Conservation (phyloP, 2,888 invertebrate species). For the Leptinotarsa haldemani region DNA sequence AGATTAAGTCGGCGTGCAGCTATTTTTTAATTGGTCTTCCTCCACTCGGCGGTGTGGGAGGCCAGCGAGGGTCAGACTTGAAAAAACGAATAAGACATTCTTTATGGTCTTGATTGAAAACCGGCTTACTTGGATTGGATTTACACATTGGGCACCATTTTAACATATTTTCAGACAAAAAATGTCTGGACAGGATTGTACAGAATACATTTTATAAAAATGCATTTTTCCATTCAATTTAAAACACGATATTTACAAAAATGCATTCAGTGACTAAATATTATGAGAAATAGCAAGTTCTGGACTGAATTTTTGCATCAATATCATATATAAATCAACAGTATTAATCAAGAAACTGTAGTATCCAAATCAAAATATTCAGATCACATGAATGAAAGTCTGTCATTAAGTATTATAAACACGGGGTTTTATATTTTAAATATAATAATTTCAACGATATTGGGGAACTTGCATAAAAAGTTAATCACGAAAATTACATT, state of each 20-base stretch:
- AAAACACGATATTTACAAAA: background rate
- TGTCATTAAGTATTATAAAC: no score
- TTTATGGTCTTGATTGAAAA: constrained; percentile 36
- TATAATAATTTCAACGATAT: no score
- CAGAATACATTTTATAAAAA: background rate
- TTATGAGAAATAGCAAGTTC: no score
- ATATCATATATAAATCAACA: no score
- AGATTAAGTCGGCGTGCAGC: constrained; percentile 61
- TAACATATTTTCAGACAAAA: background rate
- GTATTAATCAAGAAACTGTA: no score
- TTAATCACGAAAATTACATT: no score
- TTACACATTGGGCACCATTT: constrained; percentile 10
- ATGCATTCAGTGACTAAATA: background rate
- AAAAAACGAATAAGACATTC: constrained; percentile 38
- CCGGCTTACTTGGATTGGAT: constrained; percentile 35
- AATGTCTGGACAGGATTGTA: no score
- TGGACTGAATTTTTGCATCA: no score
- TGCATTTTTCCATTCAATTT: background rate
- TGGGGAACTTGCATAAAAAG: no score
- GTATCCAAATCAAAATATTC: no score
- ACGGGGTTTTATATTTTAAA: no score
- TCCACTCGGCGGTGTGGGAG: constrained; percentile 54
- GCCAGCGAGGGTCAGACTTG: constrained; percentile 43
- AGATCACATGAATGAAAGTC: no score
- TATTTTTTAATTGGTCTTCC: constrained; percentile 65